Base-by-base conservation (phyloP, 1,140 invertebrate species). In the Eciton burchellii region DNA sequence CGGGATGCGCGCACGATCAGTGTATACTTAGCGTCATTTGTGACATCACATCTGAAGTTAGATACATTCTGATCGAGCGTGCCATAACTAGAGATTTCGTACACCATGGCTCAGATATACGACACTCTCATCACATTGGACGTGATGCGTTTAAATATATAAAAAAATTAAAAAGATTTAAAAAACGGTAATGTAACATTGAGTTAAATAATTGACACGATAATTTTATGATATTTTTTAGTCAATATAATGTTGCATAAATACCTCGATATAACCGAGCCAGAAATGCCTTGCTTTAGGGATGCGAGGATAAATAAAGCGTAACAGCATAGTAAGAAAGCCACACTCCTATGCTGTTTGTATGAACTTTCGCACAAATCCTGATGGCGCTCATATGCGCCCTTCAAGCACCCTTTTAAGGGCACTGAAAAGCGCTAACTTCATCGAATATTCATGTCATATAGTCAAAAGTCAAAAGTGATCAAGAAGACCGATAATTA, bases 1-100 rank as follows among this genome's bases (percentile, higher is more conserved):
- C 43, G 45, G 9, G 59, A 77, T 68, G 74, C 74, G 49, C 74
- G 3, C 21, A 29, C 60, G 19, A 56, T 21, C 62, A 11, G 24
- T 24, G 12, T 65, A 52, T 9, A 26, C 43, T 63, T 35, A 19
- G 54, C 59, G 26, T 21, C 59, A 43, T 76, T 60, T 59, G 24
- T 26, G 70, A 0, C 21, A n/a, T 19, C 19, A 8, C 0, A 59
- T 4, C 26, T 76, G 43, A 65, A 65, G 43, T 76, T 21, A 35
- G 72, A 0, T 14, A 6, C 41, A 9, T 29, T n/a, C 26, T 0
- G 3, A 11, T 12, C n/a, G 26, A 12, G 21, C n/a, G 59, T 6
- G 12, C 21, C 72, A 26, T 12, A 16, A 14, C 60, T 76, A 52
- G 72, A 21, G 63, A 35, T 3, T 21, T 14, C 12, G 26, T 76